Evolutionary conservation across 2,888 invertebrate genomes (phyloP), one percentile per base, ranked within the genome.

Genomic region (Acrocyrtus sp.): DNA sequence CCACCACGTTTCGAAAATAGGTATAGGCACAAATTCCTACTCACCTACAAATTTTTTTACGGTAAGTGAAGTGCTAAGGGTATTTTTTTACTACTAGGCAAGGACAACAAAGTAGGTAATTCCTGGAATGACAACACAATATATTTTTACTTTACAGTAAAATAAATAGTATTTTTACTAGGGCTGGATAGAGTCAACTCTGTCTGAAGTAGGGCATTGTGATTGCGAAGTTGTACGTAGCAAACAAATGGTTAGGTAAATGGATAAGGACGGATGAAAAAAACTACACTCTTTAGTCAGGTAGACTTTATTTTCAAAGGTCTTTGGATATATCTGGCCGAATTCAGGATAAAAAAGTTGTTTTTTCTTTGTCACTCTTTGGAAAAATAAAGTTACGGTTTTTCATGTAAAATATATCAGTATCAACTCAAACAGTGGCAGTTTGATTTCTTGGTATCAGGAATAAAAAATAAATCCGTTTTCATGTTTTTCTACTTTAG

Each of bases 11-110:
- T n/a, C n/a, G n/a, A n/a, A n/a, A n/a, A n/a, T n/a, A n/a, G n/a
- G n/a, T n/a, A n/a, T n/a, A n/a, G n/a, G n/a, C n/a, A n/a, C n/a
- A 8, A 34, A 34, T 34, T 65, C 53, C 26, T 34, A 48, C 2
- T 51, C 45, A n/a, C n/a, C n/a, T n/a, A n/a, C n/a, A n/a, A n/a
- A n/a, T n/a, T n/a, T n/a, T n/a, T n/a, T n/a, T n/a, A n/a, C n/a
- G n/a, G n/a, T n/a, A n/a, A n/a, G n/a, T n/a, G n/a, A n/a, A n/a
- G n/a, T n/a, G n/a, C n/a, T n/a, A n/a, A n/a, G n/a, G n/a, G n/a
- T n/a, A n/a, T n/a, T n/a, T n/a, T n/a, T n/a, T n/a, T n/a, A 54
- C 45, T 53, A 54, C 56, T 65, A 39, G 65, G 53, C 65, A 65
- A 56, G 48, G 54, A 65, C 65, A 65, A 65, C n/a, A 65, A 47